These are phyloP conservation scores for Vespertilio murinus DNA, from an alignment of 2,797 vertebrate species.

Conservation along the genomic window DNA sequence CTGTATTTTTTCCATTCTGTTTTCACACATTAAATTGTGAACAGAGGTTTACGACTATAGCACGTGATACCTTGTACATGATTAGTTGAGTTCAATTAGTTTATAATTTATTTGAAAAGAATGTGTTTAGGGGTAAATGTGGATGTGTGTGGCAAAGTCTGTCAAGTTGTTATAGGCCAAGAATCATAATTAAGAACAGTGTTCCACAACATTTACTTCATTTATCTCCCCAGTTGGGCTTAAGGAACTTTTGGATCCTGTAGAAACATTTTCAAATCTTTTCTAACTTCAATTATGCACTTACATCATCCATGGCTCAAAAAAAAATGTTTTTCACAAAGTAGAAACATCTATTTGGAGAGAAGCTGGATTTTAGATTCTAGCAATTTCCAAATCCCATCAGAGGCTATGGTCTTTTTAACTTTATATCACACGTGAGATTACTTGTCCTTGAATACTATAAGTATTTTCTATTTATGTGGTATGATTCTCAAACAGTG, in stretches of 20 bases:
- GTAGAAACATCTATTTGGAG: not conserved
- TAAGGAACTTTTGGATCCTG: not conserved
- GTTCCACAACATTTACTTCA: not conserved
- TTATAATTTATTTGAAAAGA: constrained; percentile 39
- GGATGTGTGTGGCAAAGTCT: not conserved
- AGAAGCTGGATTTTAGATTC: not conserved
- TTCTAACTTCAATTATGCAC: constrained; percentile 15
- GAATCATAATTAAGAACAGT: constrained; percentile 39
- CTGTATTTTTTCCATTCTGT: not conserved
- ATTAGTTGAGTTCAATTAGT: constrained; percentile 36
- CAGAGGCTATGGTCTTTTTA: not conserved
- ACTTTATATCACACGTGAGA: not conserved
- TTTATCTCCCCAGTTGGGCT: not conserved
- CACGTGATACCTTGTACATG: not conserved
- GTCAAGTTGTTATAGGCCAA: not conserved
- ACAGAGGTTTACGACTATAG: constrained; percentile 4
- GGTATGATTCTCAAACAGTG: not conserved
- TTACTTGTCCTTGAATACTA: not conserved
- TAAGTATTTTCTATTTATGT: not conserved
- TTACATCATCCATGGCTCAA: not conserved
- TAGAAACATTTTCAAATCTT: constrained; percentile 47
- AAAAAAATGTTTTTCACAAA: constrained; percentile 31
- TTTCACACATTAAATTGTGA: constrained; percentile 33
- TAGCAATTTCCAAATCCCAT: not conserved
- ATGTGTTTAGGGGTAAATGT: not conserved